Conservation (phyloP, 23 tunicate genomes). For the Phallusia fumigata region DNA sequence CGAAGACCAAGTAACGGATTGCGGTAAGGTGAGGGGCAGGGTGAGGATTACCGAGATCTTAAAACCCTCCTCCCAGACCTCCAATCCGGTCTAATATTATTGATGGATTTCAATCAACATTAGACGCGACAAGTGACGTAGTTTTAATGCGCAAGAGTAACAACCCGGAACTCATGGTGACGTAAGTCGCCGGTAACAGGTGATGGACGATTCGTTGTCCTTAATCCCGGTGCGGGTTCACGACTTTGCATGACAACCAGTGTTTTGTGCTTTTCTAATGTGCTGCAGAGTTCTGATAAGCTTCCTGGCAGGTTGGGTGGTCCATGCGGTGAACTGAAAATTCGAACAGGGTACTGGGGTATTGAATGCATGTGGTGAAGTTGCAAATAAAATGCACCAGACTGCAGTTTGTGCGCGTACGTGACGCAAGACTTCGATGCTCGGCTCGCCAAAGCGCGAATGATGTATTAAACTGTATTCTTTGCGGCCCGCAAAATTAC, state of each 20-base stretch:
- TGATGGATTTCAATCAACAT: slow-evolving; percentile 3
- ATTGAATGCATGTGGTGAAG: too few species aligned
- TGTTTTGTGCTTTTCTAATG: too few species aligned
- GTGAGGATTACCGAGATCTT: too few species aligned
- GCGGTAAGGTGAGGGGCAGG: too few species aligned
- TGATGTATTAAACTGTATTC: neutral
- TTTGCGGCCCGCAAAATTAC: neutral
- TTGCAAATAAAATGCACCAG: too few species aligned
- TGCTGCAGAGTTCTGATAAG: neutral
- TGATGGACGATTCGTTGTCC: neutral
- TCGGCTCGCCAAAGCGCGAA: neutral
- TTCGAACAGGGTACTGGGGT: too few species aligned
- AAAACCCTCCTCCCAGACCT: too few species aligned
- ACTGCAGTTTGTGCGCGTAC: neutral
- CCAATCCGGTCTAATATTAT: neutral
- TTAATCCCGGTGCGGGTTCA: too few species aligned
- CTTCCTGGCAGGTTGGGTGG: neutral
- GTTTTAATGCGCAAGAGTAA: neutral
- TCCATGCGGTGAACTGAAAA: neutral
- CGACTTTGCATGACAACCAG: too few species aligned
- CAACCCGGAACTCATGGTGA: neutral
- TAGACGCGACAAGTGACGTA: neutral
- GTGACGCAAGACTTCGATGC: neutral
- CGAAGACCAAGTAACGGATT: too few species aligned
- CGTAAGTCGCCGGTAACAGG: neutral